Evolutionary conservation across 2,888 invertebrate genomes (phyloP).

Genomic region (Brenthis ino): DNA sequence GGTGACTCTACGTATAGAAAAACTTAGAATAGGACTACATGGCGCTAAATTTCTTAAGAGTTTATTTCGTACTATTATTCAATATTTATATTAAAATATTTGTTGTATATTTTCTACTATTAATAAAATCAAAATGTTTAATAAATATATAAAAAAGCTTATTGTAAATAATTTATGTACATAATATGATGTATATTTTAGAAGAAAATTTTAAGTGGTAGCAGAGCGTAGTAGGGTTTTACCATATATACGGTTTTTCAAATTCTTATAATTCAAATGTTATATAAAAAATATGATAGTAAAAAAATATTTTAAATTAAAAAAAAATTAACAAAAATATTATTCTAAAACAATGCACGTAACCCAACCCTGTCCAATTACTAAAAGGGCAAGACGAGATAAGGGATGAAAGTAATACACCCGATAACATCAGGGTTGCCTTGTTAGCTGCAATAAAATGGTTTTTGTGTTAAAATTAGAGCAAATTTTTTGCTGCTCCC

Average conservation of each 20-base stretch:
- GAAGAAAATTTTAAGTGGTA: too few relatives aligned
- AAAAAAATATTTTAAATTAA: background rate
- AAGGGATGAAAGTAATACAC: constrained; percentile 79
- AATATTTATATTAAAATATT: too few relatives aligned
- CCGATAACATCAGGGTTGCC: constrained; percentile 72
- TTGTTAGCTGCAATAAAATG: constrained; percentile 76
- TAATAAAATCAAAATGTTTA: too few relatives aligned
- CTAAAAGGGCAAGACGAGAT: constrained; percentile 61
- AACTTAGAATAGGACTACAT: constrained; percentile 56
- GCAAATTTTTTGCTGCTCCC: constrained; percentile 74
- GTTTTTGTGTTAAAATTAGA: constrained; percentile 65
- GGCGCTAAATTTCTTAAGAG: constrained; percentile 19
- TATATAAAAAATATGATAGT: background rate
- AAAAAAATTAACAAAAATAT: background rate
- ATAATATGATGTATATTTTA: too few relatives aligned
- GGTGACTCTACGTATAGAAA: constrained; percentile 66
- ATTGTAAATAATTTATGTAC: too few relatives aligned
- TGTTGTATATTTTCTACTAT: too few relatives aligned
- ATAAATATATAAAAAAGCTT: too few relatives aligned
- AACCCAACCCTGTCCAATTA: constrained; percentile 62
- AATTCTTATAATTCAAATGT: too few relatives aligned
- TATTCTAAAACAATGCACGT: constrained; percentile 32
- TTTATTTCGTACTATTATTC: background rate
- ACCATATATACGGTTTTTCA: too few relatives aligned
- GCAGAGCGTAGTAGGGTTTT: too few relatives aligned